Evolutionary conservation across 2,888 invertebrate species (phyloP), one percentile per base, ranked within the genome.

Genomic region (Patella caerulea): DNA sequence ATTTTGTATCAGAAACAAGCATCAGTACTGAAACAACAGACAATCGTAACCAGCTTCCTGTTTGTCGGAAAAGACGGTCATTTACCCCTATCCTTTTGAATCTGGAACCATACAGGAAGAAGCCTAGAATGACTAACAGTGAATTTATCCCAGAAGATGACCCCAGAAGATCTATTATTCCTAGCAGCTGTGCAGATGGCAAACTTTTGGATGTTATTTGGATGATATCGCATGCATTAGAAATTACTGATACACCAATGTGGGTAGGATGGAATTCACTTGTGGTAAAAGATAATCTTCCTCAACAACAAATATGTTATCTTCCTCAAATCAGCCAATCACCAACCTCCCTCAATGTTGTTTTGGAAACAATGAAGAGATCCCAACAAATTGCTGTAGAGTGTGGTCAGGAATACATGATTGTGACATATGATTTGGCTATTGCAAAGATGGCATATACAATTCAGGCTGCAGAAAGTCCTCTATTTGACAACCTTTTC

Each of bases 231-330:
- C n/a, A n/a, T n/a, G n/a, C n/a, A n/a, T n/a, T n/a, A 55, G 14
- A 17, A 19, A 56, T 17, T 9, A n/a, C 15, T 17, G 15, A 56
- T 56, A 74, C 71, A 52, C 83, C 82, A 19, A 74, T 80, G 71
- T 82, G 81, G 82, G 70, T 73, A 52, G 82, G 79, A 45, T 83
- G 82, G 82, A 82, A 81, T 72, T 56, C 82, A 3, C 65, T 55
- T 29, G n/a, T 79, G 5, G 65, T 69, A 7, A 65, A 74, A 17
- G 81, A 83, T 54, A 19, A n/a, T 19, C 78, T 83, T 11, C 81
- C 81, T 24, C 17, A 59, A n/a, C n/a, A n/a, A n/a, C n/a, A n/a
- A n/a, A n/a, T n/a, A n/a, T n/a, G n/a, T n/a, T n/a, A n/a, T n/a
- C 78, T 83, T 78, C 76, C 82, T 45, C 80, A 78, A 45, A 53